phyloP scores from a whole-genome alignment of 2,113 vertebrate genomes.

The Pipa parva region DNA sequence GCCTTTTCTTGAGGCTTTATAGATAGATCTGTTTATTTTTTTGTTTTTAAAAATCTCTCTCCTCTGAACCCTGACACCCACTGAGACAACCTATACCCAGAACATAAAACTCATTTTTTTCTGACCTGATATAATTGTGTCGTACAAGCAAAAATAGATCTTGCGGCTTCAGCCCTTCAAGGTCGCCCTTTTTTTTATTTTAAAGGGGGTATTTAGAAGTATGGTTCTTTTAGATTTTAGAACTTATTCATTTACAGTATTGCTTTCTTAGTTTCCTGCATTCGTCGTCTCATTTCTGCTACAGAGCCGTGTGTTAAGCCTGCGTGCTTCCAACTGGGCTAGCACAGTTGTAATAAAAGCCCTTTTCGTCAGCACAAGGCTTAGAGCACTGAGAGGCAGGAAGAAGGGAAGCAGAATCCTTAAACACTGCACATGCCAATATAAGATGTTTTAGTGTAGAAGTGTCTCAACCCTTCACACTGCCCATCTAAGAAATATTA shows the following conservation, averaged over 20 bases:
- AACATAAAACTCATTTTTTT: constrained; percentile 57
- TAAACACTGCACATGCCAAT: not conserved
- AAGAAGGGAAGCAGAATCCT: not conserved
- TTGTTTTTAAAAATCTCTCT: constrained; percentile 12
- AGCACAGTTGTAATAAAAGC: not conserved
- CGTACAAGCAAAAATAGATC: constrained; percentile 73
- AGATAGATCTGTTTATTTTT: constrained; percentile 65
- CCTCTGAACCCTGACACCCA: constrained; percentile 47
- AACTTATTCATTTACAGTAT: constrained; percentile 75
- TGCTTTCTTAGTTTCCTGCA: constrained; percentile 77
- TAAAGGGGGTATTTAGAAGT: constrained; percentile 71
- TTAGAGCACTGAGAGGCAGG: not conserved
- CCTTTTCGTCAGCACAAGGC: not conserved
- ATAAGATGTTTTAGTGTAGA: not conserved
- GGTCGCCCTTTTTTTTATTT: constrained; percentile 73
- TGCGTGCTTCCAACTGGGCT: constrained; percentile 46
- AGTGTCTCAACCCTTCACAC: not conserved
- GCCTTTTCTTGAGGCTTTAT: constrained; percentile 62
- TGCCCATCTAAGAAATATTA: constrained; percentile 56
- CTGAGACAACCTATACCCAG: too few species aligned
- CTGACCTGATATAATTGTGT: constrained; percentile 64
- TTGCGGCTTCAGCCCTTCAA: constrained; percentile 70
- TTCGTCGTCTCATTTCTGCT: constrained; percentile 65
- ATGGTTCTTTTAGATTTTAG: constrained; percentile 67
- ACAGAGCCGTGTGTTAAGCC: constrained; percentile 69